Base-by-base conservation (phyloP, 2,888 invertebrate genomes). In the Clanis bilineata region DNA sequence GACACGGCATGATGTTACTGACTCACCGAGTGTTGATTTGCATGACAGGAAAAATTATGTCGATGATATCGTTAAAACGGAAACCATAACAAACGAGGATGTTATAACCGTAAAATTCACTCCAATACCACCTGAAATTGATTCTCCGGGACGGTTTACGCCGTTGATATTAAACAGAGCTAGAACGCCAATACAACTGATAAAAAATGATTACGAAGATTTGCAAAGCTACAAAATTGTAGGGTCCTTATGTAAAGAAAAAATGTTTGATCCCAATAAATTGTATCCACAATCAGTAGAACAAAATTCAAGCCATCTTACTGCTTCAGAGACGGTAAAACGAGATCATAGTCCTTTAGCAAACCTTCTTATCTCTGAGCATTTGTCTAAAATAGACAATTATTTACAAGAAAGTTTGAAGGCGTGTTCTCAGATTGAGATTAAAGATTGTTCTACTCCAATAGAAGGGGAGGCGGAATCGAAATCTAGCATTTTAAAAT, bases 191-290 rank as follows among this genome's bases (percentile, higher is more conserved):
- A 68, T 88, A 28, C 79, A 82, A 64, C 85, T 81, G 39, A 73
- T 90, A 47, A 86, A 80, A 68, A 81, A 91, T 62, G 77, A 86
- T 61, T 90, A 78, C 67, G 86, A 86, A 77, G 91, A 90, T 72
- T 80, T 92, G 63, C 83, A 86, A 59, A 92, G 92, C 69, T 92
- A 92, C 69, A 91, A 89, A 79, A 89, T 92, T 59, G 91, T 92
- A n/a, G 90, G 82, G 68, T 86, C 86, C 6, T 60, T 92, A 23
- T 82, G 80, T 62, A 89, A 86, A 69, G 87, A 85, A 64, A 82
- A 83, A 58, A 65, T 78, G 61, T 73, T 79, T 44, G 80, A 82
- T 10, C 32, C 51, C 18, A 51, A 51, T 51, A 32, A 7, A 32
- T 10, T 32, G 4, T 5, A 0, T 6, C n/a, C n/a, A n/a, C n/a